Evolutionary conservation across 1,140 invertebrate species (phyloP).

Genomic region (Danaus plexippus): DNA sequence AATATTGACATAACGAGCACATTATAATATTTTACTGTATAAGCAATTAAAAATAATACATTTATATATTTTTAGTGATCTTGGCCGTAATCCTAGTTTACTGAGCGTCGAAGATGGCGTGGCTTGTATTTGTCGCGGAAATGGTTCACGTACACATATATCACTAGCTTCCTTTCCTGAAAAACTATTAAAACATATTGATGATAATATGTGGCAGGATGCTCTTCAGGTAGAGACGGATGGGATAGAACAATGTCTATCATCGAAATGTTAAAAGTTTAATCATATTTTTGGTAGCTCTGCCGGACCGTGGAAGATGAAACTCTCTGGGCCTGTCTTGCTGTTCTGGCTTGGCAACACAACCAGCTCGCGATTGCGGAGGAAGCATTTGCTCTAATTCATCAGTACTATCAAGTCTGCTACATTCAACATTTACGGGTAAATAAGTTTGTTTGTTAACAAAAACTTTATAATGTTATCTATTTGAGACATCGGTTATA

Average conservation of each 20-base stretch:
- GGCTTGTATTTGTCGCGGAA: constrained; percentile 73
- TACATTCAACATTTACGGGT: constrained; percentile 90
- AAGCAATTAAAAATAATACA: not conserved
- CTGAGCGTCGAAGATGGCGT: constrained; percentile 85
- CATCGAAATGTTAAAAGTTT: not conserved
- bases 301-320: constrained; percentile 78
- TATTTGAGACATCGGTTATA: too few species aligned
- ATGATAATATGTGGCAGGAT: constrained; percentile 70
- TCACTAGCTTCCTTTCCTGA: constrained; percentile 71
- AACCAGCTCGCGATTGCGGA: constrained; percentile 84
- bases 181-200: constrained; percentile 71
- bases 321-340: constrained; percentile 91
- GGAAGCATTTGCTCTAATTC: constrained; percentile 93
- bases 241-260: too few species aligned
- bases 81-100: constrained; percentile 81
- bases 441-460: constrained; percentile 21
- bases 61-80: constrained; percentile 71
- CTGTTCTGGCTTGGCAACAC: constrained; percentile 87
- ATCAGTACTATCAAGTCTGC: constrained; percentile 91
- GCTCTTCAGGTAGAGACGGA: constrained; percentile 53
- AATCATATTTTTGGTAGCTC: constrained; percentile 33
- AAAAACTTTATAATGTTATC: too few species aligned
- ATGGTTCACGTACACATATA: constrained; percentile 72
- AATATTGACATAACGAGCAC: too few species aligned
- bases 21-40: not conserved